phyloP scores from a whole-genome alignment of 2,113 vertebrate genomes.

The Ictalurus furcatus region DNA sequence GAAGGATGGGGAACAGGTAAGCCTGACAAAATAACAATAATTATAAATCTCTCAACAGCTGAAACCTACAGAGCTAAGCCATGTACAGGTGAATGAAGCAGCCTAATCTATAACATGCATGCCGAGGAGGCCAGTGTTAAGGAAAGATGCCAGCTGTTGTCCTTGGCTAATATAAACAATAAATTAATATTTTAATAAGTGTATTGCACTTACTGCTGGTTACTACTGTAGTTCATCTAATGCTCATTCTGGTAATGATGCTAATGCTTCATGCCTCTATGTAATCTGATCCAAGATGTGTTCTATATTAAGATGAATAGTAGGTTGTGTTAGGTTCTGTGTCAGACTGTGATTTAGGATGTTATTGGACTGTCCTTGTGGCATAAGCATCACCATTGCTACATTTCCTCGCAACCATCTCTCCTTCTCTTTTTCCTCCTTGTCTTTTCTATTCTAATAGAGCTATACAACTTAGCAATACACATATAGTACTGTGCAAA shows the following conservation, averaged over 20 bases:
- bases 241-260: conserved; percentile 21
- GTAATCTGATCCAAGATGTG: conserved; percentile 4
- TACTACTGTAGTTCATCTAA: background rate
- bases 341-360: conserved; percentile 18
- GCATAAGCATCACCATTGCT: conserved; percentile 44
- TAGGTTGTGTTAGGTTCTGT: conserved; percentile 13
- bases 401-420: conserved; percentile 17
- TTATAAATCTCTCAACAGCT: conserved; percentile 11
- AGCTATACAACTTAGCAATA: background rate
- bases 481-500: no score
- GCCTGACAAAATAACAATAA: conserved; percentile 35
- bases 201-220: background rate
- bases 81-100: conserved; percentile 6
- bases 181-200: background rate
- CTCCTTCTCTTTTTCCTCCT: conserved; percentile 19
- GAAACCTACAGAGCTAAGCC: background rate
- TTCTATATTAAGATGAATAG: conserved; percentile 13
- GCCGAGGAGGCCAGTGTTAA: conserved; percentile 35
- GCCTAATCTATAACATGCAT: conserved; percentile 56
- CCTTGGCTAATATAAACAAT: background rate
- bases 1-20: conserved; percentile 81
- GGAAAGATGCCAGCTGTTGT: background rate
- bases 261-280: background rate
- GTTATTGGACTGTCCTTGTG: conserved; percentile 20
- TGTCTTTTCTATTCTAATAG: background rate